phyloP scores from a whole-genome alignment of 2,888 invertebrate species.

The Sipha maydis region DNA sequence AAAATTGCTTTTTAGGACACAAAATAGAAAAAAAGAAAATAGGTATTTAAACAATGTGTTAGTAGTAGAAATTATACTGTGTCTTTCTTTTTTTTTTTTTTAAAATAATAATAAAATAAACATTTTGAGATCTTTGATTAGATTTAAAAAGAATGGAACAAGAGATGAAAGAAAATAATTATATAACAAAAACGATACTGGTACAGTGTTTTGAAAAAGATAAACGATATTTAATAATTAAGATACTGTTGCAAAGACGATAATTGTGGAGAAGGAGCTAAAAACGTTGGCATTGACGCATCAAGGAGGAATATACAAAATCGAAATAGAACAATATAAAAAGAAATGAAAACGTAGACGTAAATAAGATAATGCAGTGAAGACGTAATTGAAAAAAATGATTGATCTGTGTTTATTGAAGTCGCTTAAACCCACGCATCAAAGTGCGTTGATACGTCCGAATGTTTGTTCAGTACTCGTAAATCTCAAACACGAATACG shows the following conservation, averaged over 20 bases:
- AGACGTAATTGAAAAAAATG: neutral
- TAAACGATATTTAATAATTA: neutral
- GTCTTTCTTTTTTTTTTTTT: neutral
- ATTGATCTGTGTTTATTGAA: neutral
- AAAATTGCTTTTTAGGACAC: neutral
- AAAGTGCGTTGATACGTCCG: too few species aligned
- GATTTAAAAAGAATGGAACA: neutral
- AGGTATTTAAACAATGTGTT: neutral
- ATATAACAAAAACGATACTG: too few species aligned
- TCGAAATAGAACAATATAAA: neutral
- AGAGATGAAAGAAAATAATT: neutral
- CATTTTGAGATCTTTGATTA: neutral
- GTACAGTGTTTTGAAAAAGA: neutral
- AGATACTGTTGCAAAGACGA: neutral
- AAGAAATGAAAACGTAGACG: neutral
- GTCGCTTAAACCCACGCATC: neutral
- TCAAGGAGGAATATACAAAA: neutral
- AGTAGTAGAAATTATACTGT: neutral
- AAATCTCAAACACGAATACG: too few species aligned
- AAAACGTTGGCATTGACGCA: neutral
- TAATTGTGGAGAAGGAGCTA: neutral
- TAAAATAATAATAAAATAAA: neutral
- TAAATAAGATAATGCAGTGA: neutral
- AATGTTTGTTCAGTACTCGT: too few species aligned
- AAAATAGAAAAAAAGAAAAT: neutral